Evolutionary conservation across 2,888 invertebrate genomes (phyloP).

Genomic region (Tethea ocularis): DNA sequence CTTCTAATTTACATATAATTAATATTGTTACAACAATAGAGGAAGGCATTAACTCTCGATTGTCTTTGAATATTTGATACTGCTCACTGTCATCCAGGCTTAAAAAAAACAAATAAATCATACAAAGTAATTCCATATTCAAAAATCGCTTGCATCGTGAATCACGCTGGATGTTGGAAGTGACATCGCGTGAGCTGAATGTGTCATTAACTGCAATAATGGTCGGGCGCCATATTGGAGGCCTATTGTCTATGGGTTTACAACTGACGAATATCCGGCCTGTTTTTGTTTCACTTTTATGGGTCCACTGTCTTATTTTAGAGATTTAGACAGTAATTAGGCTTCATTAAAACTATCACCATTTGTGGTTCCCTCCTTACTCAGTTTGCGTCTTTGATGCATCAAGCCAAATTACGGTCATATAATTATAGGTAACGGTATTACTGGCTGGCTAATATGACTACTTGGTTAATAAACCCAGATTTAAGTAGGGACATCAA

Average conservation of each 20-base stretch:
- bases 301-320: conserved; percentile 33
- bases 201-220: conserved; percentile 52
- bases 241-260: conserved; percentile 49
- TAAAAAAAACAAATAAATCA: neutral
- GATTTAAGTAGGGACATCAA: too few species aligned
- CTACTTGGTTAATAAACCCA: neutral
- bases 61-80: neutral
- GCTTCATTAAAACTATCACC: neutral
- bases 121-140: conserved; percentile 40
- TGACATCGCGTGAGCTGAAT: conserved; percentile 62
- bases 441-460: neutral
- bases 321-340: conserved; percentile 27
- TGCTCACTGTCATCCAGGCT: neutral
- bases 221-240: conserved; percentile 47
- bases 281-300: conserved; percentile 40
- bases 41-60: neutral
- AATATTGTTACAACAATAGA: neutral
- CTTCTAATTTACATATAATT: too few species aligned
- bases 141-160: conserved; percentile 49
- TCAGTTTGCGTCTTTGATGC: neutral
- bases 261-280: conserved; percentile 64
- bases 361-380: neutral
- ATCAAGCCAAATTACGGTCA: neutral
- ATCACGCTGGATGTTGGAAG: conserved; percentile 62
- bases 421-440: neutral